Evolutionary conservation across 1,140 invertebrate species (phyloP).

Genomic region (Bursaphelenchus mucronatus): DNA sequence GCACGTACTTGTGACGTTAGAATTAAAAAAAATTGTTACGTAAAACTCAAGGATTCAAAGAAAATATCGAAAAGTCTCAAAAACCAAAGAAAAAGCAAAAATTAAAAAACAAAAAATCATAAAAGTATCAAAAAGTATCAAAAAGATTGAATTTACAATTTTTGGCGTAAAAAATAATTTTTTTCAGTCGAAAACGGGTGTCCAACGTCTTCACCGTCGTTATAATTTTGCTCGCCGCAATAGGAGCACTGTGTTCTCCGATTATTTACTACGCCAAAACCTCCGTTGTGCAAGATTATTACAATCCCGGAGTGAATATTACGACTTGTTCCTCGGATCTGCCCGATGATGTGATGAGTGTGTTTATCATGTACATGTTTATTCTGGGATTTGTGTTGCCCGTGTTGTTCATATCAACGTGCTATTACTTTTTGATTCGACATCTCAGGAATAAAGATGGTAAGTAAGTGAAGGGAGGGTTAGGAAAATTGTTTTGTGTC

Average conservation of each 20-base stretch:
- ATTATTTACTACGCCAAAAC: conserved; percentile 52
- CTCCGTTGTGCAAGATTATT: neutral
- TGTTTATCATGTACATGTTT: conserved; percentile 45
- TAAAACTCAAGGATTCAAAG: too few species aligned
- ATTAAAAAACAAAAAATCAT: too few species aligned
- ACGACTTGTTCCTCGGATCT: conserved; percentile 36
- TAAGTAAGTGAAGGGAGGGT: conserved; percentile 17
- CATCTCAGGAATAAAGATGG: conserved; percentile 26
- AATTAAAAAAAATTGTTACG: too few species aligned
- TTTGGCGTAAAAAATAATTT: neutral
- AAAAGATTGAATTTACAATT: neutral
- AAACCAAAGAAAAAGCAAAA: too few species aligned
- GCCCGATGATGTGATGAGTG: conserved; percentile 38
- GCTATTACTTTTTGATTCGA: conserved; percentile 30
- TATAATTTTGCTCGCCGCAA: conserved; percentile 30
- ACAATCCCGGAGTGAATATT: conserved; percentile 20
- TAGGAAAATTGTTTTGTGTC: conserved; percentile 11
- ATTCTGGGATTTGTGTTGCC: conserved; percentile 29
- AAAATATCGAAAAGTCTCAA: too few species aligned
- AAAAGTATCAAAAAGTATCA: too few species aligned
- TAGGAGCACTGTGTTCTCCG: conserved; percentile 39
- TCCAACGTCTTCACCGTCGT: conserved; percentile 39
- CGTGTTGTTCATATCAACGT: conserved; percentile 24
- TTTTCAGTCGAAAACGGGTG: conserved; percentile 24
- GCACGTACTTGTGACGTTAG: too few species aligned